Evolutionary conservation across 2,113 vertebrate genomes (phyloP).

Genomic region (Epinephelus lanceolatus): DNA sequence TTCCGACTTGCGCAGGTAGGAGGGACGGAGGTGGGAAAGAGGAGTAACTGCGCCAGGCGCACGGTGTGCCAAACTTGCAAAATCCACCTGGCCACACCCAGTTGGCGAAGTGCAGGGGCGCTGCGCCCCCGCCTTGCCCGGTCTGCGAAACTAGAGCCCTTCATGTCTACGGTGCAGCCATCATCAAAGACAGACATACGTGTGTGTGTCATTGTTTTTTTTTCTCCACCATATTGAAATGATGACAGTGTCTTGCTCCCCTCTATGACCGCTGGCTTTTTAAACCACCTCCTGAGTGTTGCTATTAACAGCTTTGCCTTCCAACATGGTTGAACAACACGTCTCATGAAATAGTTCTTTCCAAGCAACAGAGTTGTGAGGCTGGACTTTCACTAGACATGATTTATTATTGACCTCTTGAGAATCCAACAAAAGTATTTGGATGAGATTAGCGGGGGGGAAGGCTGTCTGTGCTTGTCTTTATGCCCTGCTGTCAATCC

Average conservation of each 20-base stretch:
- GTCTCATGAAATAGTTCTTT: background rate
- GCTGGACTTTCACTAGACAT: background rate
- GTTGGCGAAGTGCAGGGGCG: too few relatives aligned
- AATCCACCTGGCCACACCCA: too few relatives aligned
- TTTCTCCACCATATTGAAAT: background rate
- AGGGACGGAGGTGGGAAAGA: too few relatives aligned
- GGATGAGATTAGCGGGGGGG: background rate
- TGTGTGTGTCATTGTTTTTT: too few relatives aligned
- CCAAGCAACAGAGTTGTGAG: background rate
- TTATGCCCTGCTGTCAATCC: background rate
- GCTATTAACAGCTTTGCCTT: background rate
- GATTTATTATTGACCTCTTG: constrained; percentile 2
- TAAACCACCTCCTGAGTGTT: too few relatives aligned
- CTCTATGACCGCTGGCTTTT: background rate
- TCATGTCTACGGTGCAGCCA: too few relatives aligned
- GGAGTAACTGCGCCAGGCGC: too few relatives aligned
- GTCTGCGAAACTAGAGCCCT: too few relatives aligned
- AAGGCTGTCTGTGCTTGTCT: background rate
- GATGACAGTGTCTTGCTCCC: background rate
- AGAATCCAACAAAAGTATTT: background rate
- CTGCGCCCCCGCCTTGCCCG: too few relatives aligned
- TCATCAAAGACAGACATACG: too few relatives aligned
- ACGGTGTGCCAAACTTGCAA: too few relatives aligned
- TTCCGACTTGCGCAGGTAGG: too few relatives aligned
- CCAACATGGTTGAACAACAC: background rate